Evolutionary conservation across 2,113 vertebrate genomes (phyloP).

Genomic region (Micronycteris hirsuta): DNA sequence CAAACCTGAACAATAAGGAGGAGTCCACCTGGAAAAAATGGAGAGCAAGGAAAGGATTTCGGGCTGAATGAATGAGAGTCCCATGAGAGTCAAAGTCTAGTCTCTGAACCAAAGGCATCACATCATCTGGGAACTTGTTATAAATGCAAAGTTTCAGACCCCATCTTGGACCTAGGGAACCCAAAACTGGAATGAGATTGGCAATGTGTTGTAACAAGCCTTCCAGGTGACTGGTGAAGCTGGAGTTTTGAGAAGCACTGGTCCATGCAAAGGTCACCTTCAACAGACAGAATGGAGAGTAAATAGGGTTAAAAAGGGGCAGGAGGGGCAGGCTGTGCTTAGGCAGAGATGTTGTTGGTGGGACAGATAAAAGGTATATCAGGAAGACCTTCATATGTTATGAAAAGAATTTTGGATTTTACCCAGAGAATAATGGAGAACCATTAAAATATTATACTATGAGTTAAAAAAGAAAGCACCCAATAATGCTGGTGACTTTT

Average conservation of each 20-base stretch:
- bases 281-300: background rate
- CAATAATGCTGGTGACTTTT: background rate
- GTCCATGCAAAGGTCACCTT: background rate
- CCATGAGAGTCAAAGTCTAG: background rate
- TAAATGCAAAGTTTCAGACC: background rate
- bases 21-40: background rate
- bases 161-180: background rate
- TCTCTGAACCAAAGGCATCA: background rate
- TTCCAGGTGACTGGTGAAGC: background rate
- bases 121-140: background rate
- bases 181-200: background rate
- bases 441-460: background rate
- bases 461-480: background rate
- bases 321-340: fast-evolving
- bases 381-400: background rate
- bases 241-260: background rate
- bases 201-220: background rate
- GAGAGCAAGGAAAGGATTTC: background rate
- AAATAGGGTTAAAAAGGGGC: fast-evolving
- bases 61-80: background rate
- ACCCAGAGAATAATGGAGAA: background rate
- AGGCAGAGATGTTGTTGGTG: background rate
- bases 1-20: background rate
- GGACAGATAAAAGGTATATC: background rate
- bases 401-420: background rate